These are phyloP conservation scores for Xenops minutus DNA, from an alignment of 2,797 vertebrate species.

Conservation along the genomic window DNA sequence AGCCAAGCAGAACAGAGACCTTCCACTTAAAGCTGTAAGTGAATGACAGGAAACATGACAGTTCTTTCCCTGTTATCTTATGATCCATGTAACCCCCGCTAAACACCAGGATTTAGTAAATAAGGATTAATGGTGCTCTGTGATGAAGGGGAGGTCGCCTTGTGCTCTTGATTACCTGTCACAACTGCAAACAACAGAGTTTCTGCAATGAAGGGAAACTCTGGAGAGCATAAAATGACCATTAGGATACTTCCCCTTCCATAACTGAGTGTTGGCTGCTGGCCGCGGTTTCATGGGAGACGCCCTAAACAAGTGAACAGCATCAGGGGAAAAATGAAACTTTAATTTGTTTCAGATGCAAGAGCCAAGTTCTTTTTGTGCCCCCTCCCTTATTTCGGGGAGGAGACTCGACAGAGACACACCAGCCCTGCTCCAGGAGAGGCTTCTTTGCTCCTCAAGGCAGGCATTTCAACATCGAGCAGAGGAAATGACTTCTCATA, in stretches of 20 bases:
- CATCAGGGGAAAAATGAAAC: neutral
- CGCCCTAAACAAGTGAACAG: neutral
- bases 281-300: neutral
- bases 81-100: neutral
- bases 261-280: neutral
- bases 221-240: neutral
- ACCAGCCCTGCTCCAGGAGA: neutral
- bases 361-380: neutral
- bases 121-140: neutral
- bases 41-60: neutral
- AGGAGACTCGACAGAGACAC: neutral
- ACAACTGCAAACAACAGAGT: neutral
- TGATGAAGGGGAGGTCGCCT: neutral
- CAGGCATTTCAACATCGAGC: neutral
- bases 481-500: conserved; percentile 33
- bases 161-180: neutral
- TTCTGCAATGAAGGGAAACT: neutral
- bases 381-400: neutral
- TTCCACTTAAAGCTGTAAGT: neutral
- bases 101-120: neutral
- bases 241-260: neutral
- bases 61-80: neutral
- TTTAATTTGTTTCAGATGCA: conserved; percentile 11
- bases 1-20: neutral
- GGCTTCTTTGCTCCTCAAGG: neutral